Base-by-base conservation (phyloP, 2,113 vertebrate species). In the Felis chaus region DNA sequence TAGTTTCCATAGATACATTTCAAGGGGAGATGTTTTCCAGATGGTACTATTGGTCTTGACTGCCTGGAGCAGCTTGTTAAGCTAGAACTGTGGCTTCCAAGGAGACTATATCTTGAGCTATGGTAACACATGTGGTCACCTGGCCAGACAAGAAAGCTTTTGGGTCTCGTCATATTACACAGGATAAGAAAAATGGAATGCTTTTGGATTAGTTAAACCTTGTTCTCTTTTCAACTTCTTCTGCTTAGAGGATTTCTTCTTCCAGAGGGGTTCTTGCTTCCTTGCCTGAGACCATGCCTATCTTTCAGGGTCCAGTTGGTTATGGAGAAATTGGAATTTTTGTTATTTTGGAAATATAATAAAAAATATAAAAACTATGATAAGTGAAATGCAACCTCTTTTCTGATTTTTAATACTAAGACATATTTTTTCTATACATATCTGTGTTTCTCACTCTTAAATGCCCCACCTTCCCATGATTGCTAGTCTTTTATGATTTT, bases 281-380 rank as follows among this genome's bases (percentile, higher is more conserved):
- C 23, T 31, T 36, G 80, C 33, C 16, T 18, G 68, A 50, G 73
- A 74, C 74, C 2, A 2, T 48, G 69, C 23, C 25, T 61, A 63
- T 74, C 61, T 81, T 97, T 48, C 36, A 84, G 68, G 45, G 88
- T 89, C 31, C 5, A 57, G 41, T 2, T 78, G 36, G 61, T 69
- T 68, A 27, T 23, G 27, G 39, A 91, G 39, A 86, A 90, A 88
- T 53, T 36, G 73, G 33, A 80, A 53, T 73, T 95, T 93, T 87
- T 86, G 53, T 36, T n/a, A 97, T 93, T 92, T 92, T 48, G 71
- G 90, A 92, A 92, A 81, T 50, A 36, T 33, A 84, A 55, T 78
- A 29, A 94, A 85, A 96, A 69, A 25, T 11, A 73, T 57, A 45
- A 95, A 97, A 94, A 33, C 25, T 55, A 23, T n/a, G 29, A 57